Percentiles rank a stretch among this genome's conserved stretches.
These are phyloP conservation scores for Intellagama lesueurii DNA, from an alignment of 2,797 vertebrate species.

Conservation along the genomic window DNA sequence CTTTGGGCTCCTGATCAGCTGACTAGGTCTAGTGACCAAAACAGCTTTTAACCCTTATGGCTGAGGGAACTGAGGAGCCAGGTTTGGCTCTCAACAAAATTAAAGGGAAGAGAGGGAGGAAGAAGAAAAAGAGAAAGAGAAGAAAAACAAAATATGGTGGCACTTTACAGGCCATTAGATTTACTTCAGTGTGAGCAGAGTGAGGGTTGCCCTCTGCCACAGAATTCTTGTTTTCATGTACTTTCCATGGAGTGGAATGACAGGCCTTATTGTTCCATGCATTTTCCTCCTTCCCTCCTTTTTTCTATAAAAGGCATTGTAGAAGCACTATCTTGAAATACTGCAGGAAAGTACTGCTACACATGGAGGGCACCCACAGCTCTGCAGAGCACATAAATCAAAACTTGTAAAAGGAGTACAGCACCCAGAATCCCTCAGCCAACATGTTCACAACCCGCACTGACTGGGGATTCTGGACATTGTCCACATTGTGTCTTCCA, in stretches of 20 bases:
- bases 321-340: neutral
- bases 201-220: no score
- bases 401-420: no score
- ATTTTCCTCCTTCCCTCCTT: neutral
- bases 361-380: neutral
- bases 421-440: no score
- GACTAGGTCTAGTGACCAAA: neutral
- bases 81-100: neutral
- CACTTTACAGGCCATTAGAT: no score
- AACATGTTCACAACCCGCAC: no score
- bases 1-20: neutral
- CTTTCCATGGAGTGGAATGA: neutral
- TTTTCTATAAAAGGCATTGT: neutral
- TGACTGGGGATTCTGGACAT: no score
- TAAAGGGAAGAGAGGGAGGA: no score
- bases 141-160: no score
- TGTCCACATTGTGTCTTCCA: no score
- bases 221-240: no score
- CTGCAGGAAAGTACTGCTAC: neutral
- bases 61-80: neutral
- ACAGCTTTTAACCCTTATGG: neutral
- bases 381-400: neutral
- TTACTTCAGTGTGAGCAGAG: no score
- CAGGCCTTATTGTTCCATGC: neutral
- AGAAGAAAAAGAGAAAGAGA: no score